These are phyloP conservation scores for Heliconius hewitsoni DNA, from an alignment of 1,140 invertebrate species.

Conservation along the genomic window DNA sequence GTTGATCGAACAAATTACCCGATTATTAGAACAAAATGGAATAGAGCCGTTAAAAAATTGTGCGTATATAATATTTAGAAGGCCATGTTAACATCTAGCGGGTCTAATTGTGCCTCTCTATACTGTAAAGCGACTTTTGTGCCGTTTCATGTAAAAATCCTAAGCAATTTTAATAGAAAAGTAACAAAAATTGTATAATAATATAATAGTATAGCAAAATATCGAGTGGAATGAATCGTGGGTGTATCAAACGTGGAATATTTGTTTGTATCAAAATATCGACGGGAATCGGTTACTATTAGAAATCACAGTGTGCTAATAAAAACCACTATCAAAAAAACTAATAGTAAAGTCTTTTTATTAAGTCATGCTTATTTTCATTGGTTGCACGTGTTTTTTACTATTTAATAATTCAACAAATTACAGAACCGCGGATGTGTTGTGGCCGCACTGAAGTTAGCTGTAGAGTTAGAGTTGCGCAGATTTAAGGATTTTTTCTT, in stretches of 20 bases:
- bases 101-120: slow-evolving; percentile 10
- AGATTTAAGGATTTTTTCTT: too few relatives aligned
- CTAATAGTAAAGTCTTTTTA: background rate
- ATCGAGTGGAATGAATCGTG: slow-evolving; percentile 66
- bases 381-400: background rate
- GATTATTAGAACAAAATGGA: background rate
- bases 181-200: background rate
- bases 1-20: background rate
- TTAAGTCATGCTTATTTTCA: background rate
- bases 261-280: slow-evolving; percentile 9
- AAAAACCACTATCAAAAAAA: background rate
- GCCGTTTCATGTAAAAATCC: slow-evolving; percentile 43
- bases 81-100: slow-evolving; percentile 27
- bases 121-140: slow-evolving; percentile 20
- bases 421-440: too few relatives aligned
- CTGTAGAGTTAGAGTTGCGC: too few relatives aligned
- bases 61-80: slow-evolving; percentile 43
- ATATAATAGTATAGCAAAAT: slow-evolving; percentile 63
- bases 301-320: slow-evolving; percentile 1
- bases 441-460: too few relatives aligned
- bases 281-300: background rate
- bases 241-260: slow-evolving; percentile 55
- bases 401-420: background rate
- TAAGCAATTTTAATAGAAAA: background rate
- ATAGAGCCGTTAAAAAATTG: slow-evolving; percentile 42